Evolutionary conservation across 1,140 invertebrate species (phyloP), one percentile per base, ranked within the genome.

Genomic region (Atopsyche davidsoni): DNA sequence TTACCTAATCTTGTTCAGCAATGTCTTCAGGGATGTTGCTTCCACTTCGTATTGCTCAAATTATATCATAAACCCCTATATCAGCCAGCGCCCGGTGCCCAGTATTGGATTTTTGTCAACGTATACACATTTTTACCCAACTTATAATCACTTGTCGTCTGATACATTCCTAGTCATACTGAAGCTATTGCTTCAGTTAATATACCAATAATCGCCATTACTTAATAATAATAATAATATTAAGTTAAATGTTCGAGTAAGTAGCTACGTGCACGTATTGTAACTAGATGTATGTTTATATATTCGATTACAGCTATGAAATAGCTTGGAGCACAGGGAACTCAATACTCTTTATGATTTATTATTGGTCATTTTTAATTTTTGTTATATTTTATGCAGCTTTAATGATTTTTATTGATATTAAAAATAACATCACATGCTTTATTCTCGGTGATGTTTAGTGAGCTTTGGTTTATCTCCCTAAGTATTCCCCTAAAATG

Each of bases 121-220:
- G 32, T 46, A 34, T 51, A n/a, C 25, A 42, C 36, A 46, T 18
- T 48, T 50, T 49, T 35, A 36, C 40, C 19, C 21, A 41, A 32
- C 44, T 34, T 39, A 50, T 31, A 40, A 21, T 47, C 13, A 38
- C 45, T 49, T 44, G 34, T 55, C 44, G 42, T 57, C 42, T 57
- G 17, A 54, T 54, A 50, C 55, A 57, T 57, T 57, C 55, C 55
- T 57, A 57, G 55, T 57, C 55, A 57, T 44, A 35, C 46, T 51
- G 34, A 52, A 53, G 47, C 40, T 45, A 24, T 31, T 16, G 43
- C 55, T 53, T 57, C 42, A 46, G 51, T 44, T 49, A 43, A 38
- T 45, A 47, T 54, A 51, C 43, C 39, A 43, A 49, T 52, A 46
- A 46, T 36, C 31, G 43, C 43, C 50, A 52, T 46, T 19, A 39